Evolutionary conservation across 2,797 vertebrate species (phyloP).

Genomic region (Eulemur mongoz): DNA sequence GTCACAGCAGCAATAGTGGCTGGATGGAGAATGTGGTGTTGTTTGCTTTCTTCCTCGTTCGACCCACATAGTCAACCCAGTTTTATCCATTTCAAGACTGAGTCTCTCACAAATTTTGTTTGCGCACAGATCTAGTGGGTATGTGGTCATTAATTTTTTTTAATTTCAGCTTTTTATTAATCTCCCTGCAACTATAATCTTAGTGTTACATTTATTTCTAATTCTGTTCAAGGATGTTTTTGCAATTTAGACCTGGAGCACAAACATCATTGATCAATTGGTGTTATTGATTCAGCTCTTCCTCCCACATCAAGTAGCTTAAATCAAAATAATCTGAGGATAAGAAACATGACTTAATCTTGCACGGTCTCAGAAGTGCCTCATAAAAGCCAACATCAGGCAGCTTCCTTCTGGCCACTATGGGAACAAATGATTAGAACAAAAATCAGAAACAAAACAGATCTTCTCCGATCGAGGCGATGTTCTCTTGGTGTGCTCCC

Average conservation of each 20-base stretch:
- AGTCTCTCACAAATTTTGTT: background rate
- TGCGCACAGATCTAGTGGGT: background rate
- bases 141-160: background rate
- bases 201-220: constrained; percentile 23
- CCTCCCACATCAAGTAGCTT: background rate
- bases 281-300: background rate
- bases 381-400: background rate
- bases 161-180: background rate
- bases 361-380: background rate
- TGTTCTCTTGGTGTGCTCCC: background rate
- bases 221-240: background rate
- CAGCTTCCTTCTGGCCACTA: background rate
- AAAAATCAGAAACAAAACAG: background rate
- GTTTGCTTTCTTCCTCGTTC: background rate
- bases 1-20: background rate
- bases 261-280: background rate
- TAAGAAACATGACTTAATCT: background rate
- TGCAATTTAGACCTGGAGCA: background rate
- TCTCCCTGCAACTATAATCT: background rate
- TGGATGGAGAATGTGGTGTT: background rate
- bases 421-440: background rate
- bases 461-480: background rate
- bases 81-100: background rate
- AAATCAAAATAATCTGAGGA: background rate
- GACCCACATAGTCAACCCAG: background rate